A percentile compares a stretch with the other conserved stretches of the same genome.
phyloP scores from a whole-genome alignment of 1,140 invertebrate species.

The Dufourea novaeangliae region DNA sequence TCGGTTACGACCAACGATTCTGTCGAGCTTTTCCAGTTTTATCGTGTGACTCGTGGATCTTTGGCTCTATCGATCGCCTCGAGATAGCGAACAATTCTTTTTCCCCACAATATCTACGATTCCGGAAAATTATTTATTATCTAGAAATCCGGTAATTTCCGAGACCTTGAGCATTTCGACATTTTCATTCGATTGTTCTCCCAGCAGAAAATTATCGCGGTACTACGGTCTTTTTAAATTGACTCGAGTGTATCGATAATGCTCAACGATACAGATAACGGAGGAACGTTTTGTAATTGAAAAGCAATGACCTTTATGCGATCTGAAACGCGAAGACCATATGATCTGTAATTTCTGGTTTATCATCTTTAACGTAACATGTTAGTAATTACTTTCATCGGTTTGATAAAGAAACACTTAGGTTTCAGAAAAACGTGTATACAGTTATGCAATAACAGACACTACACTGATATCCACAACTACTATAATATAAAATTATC shows the following conservation, averaged over 20 bases:
- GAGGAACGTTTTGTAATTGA: neutral
- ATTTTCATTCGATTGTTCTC: neutral
- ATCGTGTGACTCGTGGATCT: neutral
- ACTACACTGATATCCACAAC: too few species aligned
- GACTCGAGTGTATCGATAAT: neutral
- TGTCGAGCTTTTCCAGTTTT: neutral
- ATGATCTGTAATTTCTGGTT: neutral
- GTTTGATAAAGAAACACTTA: too few species aligned
- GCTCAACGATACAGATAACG: neutral
- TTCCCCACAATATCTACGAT: conserved; percentile 16
- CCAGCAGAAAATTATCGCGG: neutral
- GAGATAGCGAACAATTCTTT: conserved; percentile 19
- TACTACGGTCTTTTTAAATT: neutral
- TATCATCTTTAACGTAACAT: too few species aligned
- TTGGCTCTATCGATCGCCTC: conserved; percentile 23
- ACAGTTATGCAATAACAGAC: too few species aligned
- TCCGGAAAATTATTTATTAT: conserved; percentile 28
- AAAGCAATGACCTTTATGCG: neutral
- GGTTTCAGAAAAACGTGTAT: too few species aligned
- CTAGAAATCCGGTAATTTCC: neutral
- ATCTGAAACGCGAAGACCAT: neutral
- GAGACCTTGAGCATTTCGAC: neutral
- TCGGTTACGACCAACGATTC: neutral
- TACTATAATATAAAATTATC: too few species aligned
- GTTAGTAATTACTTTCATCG: too few species aligned